phyloP scores from a whole-genome alignment of 2,113 vertebrate species.

The Aphyosemion australe region DNA sequence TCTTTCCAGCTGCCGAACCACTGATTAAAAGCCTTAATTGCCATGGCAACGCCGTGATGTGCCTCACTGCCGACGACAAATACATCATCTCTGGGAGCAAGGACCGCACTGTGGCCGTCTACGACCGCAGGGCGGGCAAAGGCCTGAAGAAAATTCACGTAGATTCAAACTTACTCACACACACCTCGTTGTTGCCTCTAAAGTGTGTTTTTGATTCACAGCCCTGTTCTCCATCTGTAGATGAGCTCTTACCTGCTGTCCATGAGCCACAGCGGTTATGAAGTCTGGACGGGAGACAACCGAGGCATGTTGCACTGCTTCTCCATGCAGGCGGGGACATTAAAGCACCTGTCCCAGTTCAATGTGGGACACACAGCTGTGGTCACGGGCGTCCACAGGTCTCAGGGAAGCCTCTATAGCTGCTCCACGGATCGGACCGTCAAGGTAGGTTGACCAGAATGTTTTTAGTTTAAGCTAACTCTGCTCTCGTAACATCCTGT shows the following conservation, averaged over 20 bases:
- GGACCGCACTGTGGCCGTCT: conserved; percentile 86
- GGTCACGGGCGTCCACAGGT: conserved; percentile 86
- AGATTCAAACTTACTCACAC: neutral
- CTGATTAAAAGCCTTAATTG: conserved; percentile 83
- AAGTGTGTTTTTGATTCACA: neutral
- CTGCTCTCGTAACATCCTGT: conserved; percentile 2
- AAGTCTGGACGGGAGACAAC: conserved; percentile 92
- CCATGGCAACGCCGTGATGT: conserved; percentile 84
- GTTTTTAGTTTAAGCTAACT: neutral
- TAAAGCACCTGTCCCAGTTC: conserved; percentile 80
- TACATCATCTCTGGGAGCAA: conserved; percentile 89
- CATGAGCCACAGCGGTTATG: conserved; percentile 83
- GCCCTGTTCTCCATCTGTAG: conserved; percentile 61
- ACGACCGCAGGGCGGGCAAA: conserved; percentile 83
- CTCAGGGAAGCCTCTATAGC: conserved; percentile 85
- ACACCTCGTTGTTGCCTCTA: no score
- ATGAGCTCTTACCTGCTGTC: conserved; percentile 86
- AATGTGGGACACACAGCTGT: conserved; percentile 87
- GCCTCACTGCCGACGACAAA: conserved; percentile 83
- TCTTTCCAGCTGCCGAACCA: conserved; percentile 74
- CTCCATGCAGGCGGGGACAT: conserved; percentile 73
- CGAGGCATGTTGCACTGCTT: conserved; percentile 85
- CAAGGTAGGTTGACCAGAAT: conserved; percentile 74
- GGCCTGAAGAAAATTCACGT: conserved; percentile 86
- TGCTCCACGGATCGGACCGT: conserved; percentile 87